phyloP scores from a whole-genome alignment of 2,888 invertebrate genomes.

The Drosophila fulvimacula region DNA sequence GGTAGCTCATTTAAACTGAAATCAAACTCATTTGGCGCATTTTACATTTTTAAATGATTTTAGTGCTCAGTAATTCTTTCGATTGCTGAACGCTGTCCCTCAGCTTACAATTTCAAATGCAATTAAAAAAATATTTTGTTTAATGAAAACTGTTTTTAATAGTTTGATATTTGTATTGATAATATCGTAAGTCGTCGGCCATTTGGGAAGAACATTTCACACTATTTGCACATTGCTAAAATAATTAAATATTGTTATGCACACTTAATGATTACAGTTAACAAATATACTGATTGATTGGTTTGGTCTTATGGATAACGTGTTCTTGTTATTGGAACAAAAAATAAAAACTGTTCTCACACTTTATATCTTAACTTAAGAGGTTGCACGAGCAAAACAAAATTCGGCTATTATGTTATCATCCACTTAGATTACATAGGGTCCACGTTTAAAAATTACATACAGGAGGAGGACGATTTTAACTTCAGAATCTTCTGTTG shows the following conservation, averaged over 20 bases:
- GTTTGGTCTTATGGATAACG: constrained; percentile 48
- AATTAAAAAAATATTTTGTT: neutral
- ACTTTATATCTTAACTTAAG: constrained; percentile 41
- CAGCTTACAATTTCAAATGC: neutral
- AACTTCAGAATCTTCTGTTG: constrained; percentile 82
- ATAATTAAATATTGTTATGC: constrained; percentile 52
- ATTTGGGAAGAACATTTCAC: constrained; percentile 34
- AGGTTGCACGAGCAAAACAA: constrained; percentile 52
- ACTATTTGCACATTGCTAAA: constrained; percentile 58
- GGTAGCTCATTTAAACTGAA: neutral
- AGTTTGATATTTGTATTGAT: constrained; percentile 34
- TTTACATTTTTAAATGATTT: neutral
- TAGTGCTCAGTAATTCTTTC: neutral
- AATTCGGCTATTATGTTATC: constrained; percentile 62
- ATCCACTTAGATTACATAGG: constrained; percentile 31
- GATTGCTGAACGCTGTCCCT: neutral
- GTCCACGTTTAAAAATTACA: constrained; percentile 29
- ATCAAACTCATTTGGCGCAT: neutral
- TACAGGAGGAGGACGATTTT: constrained; percentile 11
- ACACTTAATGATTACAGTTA: constrained; percentile 60
- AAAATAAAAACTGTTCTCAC: constrained; percentile 15
- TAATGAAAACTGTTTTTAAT: neutral
- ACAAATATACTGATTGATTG: constrained; percentile 68
- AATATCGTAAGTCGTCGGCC: constrained; percentile 33
- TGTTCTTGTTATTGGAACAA: constrained; percentile 19